Percentiles rank a stretch among this genome's conserved stretches.
phyloP scores from a whole-genome alignment of 30 jellyfish, hydroid and myxozoan genomes.

The Turritopsis dohrnii region DNA sequence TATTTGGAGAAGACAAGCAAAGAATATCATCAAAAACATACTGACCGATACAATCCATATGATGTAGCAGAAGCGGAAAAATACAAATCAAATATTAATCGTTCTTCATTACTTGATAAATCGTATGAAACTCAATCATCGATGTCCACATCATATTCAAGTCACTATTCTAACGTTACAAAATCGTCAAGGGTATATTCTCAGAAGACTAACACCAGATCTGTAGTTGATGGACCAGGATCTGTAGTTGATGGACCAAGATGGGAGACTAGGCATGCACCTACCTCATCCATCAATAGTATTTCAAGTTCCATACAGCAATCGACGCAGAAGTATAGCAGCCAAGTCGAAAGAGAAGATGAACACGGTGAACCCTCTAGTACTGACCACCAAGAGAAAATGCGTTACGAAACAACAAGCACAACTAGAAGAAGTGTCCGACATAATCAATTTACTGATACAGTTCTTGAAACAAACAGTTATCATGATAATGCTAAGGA shows the following conservation, averaged over 20 bases:
- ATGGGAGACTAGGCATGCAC: not conserved
- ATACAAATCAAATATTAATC: not conserved
- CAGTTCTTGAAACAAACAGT: not conserved
- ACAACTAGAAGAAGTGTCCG: too few species aligned
- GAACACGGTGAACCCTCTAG: too few species aligned
- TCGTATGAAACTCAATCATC: not conserved
- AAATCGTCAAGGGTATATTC: not conserved
- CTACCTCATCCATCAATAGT: too few species aligned
- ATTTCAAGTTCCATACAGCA: not conserved
- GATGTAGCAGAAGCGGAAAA: not conserved
- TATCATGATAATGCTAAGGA: not conserved
- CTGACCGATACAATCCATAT: not conserved
- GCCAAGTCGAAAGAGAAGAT: not conserved
- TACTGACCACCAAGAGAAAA: not conserved
- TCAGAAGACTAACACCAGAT: not conserved
- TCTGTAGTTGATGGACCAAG: not conserved
- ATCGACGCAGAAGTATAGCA: not conserved
- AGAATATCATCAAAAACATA: not conserved
- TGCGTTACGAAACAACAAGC: not conserved
- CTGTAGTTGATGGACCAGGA: too few species aligned
- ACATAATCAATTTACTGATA: not conserved
- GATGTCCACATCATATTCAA: not conserved
- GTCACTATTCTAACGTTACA: not conserved
- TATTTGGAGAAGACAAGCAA: not conserved
- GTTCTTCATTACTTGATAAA: not conserved